Percentiles rank a stretch among this genome's conserved stretches.
Conservation (phyloP, 1,140 invertebrate genomes). For the Drosophila busckii region DNA sequence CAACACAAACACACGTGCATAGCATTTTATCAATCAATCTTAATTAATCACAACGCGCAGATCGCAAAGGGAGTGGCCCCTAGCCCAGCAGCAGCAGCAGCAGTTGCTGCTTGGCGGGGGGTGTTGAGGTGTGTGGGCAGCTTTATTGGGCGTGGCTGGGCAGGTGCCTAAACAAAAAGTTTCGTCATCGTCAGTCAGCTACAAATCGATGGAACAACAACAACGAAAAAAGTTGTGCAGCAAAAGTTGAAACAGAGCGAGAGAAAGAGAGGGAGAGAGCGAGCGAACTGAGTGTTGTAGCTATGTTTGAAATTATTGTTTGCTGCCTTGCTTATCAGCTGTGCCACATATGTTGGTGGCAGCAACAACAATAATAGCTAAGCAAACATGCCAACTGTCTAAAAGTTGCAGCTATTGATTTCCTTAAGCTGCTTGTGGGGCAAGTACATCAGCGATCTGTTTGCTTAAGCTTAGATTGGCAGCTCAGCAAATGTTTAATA, state of each 20-base stretch:
- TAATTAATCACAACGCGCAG: slow-evolving; percentile 74
- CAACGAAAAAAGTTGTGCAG: too few species aligned
- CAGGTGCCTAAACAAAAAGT: slow-evolving; percentile 58
- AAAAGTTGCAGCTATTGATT: slow-evolving; percentile 40
- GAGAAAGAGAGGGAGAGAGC: not conserved
- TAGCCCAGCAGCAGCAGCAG: too few species aligned
- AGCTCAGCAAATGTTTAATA: too few species aligned
- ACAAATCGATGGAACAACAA: slow-evolving; percentile 41
- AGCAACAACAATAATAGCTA: slow-evolving; percentile 6
- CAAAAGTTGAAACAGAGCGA: slow-evolving; percentile 21
- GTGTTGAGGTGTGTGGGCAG: not conserved
- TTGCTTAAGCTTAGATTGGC: too few species aligned
- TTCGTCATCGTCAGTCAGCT: slow-evolving; percentile 53
- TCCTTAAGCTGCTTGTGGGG: not conserved
- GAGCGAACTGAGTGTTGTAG: not conserved
- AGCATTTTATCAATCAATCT: slow-evolving; percentile 74
- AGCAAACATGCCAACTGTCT: slow-evolving; percentile 27
- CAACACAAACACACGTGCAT: slow-evolving; percentile 13
- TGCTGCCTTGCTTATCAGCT: slow-evolving; percentile 18
- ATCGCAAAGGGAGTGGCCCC: slow-evolving; percentile 59
- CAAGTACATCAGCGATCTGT: too few species aligned
- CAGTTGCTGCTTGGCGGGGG: too few species aligned
- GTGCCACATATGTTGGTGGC: slow-evolving; percentile 23
- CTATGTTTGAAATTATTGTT: slow-evolving; percentile 42
- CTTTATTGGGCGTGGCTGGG: slow-evolving; percentile 30